Evolutionary conservation across 2,113 vertebrate genomes (phyloP), one percentile per base, ranked within the genome.

Genomic region (Andinoacara biseriatus): DNA sequence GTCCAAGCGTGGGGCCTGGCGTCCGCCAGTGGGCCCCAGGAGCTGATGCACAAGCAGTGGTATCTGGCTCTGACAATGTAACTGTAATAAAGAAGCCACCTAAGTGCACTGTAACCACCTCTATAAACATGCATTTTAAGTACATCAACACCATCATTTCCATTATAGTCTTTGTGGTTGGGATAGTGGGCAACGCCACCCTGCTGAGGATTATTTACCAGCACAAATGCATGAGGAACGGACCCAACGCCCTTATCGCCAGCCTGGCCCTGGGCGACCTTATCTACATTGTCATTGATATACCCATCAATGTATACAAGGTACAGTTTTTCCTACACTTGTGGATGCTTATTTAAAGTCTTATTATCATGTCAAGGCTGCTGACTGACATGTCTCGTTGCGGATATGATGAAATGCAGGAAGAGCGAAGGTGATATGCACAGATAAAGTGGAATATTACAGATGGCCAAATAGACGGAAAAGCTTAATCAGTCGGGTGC

Each of bases 171-270:
- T 98, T 99, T 91, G 97, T 97, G 90, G 95, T 99, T 29, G 98
- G 98, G 67, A 95, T 99, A 94, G 97, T 99, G 46, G 98, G 98
- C 67, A 99, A 99, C 52, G 96, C 96, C 75, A 98, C 98, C 26
- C 96, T 99, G 85, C 95, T 99, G 85, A 97, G 97, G 96, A 99
- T 99, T 95, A 99, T 99, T 93, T 99, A 99, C 94, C 96, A 99
- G 94, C 97, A 99, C 94, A 99, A 99, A 94, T 98, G 98, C 57
- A 99, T 99, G 98, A 96, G 98, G 95, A 99, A 99, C 5, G 98
- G 98, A 82, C 98, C 98, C 4, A 99, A 99, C 1, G 97, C 98
- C 0, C 96, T 99, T 89, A 99, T 99, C 80, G 97, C 98, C 91
- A 99, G 98, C 61, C 95, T 99, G 92, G 98, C 98, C 1, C 94